Percentiles rank a stretch among this genome's conserved stretches.
These are phyloP conservation scores for Dioctria rufipes DNA, from an alignment of 2,888 invertebrate species.

Conservation along the genomic window DNA sequence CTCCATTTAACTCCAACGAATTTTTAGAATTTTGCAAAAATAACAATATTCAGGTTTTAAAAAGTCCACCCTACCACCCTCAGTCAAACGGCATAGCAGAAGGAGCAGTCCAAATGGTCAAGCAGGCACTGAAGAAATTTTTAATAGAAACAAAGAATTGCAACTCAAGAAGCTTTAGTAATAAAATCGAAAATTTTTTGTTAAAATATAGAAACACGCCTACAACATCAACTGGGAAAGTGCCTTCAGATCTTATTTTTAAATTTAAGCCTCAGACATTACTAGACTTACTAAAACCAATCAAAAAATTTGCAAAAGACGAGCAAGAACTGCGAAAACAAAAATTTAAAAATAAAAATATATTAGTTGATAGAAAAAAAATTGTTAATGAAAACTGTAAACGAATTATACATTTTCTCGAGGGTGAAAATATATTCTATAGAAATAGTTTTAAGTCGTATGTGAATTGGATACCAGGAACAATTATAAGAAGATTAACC, in stretches of 20 bases:
- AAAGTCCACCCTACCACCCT: no score
- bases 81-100: constrained; percentile 53
- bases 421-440: no score
- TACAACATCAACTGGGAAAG: background rate
- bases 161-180: background rate
- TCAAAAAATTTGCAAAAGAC: no score
- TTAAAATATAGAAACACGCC: background rate
- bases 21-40: constrained; percentile 41
- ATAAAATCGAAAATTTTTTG: background rate
- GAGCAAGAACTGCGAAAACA: no score
- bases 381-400: no score
- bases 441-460: no score
- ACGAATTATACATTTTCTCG: no score
- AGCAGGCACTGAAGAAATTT: constrained; percentile 57
- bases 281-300: background rate
- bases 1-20: constrained; percentile 47
- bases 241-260: background rate
- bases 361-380: no score
- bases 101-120: constrained; percentile 48
- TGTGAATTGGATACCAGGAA: no score
- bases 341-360: no score
- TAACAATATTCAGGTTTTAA: constrained; percentile 14
- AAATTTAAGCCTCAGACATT: background rate
- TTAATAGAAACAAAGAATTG: background rate
- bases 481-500: no score